Conservation (phyloP, 2,113 vertebrate genomes). For the Corapipo altera region DNA sequence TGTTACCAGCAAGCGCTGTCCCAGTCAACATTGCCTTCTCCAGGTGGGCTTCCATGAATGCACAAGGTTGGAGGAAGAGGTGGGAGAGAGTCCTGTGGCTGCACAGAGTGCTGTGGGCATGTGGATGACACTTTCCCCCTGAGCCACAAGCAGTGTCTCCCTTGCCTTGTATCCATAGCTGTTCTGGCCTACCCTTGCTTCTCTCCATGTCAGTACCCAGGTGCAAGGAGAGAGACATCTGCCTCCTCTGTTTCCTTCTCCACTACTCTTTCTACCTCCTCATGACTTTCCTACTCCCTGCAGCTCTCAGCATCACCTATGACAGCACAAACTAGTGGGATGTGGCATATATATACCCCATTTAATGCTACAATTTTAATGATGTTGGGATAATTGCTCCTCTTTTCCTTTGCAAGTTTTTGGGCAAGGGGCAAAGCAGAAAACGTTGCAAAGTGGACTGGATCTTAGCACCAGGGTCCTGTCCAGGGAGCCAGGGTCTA, state of each 20-base stretch:
- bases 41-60: background rate
- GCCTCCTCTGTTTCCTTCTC: background rate
- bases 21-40: background rate
- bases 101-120: background rate
- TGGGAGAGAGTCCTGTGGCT: background rate
- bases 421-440: background rate
- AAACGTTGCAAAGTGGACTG: background rate
- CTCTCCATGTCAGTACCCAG: accelerated
- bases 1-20: background rate
- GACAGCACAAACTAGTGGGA: background rate
- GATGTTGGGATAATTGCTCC: background rate
- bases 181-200: background rate
- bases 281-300: background rate
- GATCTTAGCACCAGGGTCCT: background rate
- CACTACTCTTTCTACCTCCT: background rate
- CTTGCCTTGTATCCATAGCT: background rate
- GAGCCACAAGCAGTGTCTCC: background rate
- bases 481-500: background rate
- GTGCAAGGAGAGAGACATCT: background rate
- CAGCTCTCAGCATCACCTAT: background rate
- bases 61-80: background rate
- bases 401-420: background rate
- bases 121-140: background rate
- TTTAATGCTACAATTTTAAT: background rate
- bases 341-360: background rate